Evolutionary conservation across 2,797 vertebrate genomes (phyloP).

Genomic region (Yasuhikotakia modesta): DNA sequence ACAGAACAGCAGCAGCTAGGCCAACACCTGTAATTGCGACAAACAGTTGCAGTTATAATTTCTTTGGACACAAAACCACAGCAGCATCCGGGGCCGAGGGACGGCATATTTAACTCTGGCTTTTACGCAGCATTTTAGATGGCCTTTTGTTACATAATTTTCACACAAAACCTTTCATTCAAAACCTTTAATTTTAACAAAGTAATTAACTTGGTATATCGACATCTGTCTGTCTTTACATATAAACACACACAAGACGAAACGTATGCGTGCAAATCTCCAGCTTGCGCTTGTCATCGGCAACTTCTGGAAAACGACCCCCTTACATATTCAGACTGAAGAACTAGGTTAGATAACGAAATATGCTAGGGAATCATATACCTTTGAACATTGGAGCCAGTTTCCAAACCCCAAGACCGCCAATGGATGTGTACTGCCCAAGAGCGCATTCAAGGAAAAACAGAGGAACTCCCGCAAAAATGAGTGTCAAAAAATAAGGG

Average conservation of each 20-base stretch:
- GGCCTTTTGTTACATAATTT: not conserved
- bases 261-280: not conserved
- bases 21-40: constrained; percentile 85
- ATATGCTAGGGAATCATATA: constrained; percentile 63
- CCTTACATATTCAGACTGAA: not conserved
- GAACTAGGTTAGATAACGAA: not conserved
- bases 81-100: not conserved
- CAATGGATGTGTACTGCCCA: constrained; percentile 95
- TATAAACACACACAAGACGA: not conserved
- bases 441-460: constrained; percentile 94
- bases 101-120: not conserved
- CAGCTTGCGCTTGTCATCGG: not conserved
- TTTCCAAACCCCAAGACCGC: constrained; percentile 97
- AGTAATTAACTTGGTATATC: too few species aligned
- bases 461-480: constrained; percentile 96
- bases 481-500: constrained; percentile 97
- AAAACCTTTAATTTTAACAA: not conserved
- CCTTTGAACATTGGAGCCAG: constrained; percentile 99
- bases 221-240: not conserved
- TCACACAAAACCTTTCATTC: too few species aligned
- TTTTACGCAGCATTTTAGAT: not conserved
- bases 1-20: constrained; percentile 94
- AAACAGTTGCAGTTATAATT: not conserved
- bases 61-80: not conserved
- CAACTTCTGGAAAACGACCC: not conserved